These are phyloP conservation scores for Caradrina clavipalpis DNA, from an alignment of 2,888 invertebrate species.

Conservation along the genomic window DNA sequence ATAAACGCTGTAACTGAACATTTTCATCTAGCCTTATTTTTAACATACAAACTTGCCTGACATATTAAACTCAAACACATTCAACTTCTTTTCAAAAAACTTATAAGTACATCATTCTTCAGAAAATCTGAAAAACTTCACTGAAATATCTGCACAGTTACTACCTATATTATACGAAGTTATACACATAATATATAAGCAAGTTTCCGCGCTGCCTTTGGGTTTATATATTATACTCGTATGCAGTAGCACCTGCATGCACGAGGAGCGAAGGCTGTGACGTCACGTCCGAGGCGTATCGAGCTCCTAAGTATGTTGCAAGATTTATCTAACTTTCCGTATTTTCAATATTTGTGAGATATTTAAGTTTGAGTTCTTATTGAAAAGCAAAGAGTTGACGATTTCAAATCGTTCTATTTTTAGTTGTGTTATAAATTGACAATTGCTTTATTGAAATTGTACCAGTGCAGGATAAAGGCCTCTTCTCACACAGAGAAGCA, in stretches of 20 bases:
- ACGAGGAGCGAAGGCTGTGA: conserved; percentile 9
- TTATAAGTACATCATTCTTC: not conserved
- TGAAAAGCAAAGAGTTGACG: no score
- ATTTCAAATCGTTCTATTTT: no score
- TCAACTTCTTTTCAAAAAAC: not conserved
- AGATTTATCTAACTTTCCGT: conserved; percentile 9
- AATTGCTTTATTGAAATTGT: no score
- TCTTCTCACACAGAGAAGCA: no score
- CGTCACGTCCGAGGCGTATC: conserved; percentile 23
- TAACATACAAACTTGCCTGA: conserved; percentile 1
- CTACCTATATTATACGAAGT: conserved; percentile 5
- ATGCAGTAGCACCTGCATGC: conserved; percentile 31
- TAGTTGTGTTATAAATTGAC: no score
- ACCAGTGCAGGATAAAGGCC: no score
- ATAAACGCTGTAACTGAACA: not conserved
- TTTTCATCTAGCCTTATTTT: not conserved
- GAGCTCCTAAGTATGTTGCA: conserved; percentile 3
- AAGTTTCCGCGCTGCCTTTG: conserved; percentile 1
- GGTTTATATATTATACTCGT: conserved; percentile 12
- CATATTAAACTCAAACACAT: not conserved
- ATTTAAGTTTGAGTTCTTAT: no score
- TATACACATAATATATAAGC: conserved; percentile 12
- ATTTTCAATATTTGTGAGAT: not conserved
- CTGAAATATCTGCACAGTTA: conserved; percentile 14
- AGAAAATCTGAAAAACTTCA: conserved; percentile 5